Evolutionary conservation across 2,797 vertebrate species (phyloP).

Genomic region (Borostomias antarcticus): DNA sequence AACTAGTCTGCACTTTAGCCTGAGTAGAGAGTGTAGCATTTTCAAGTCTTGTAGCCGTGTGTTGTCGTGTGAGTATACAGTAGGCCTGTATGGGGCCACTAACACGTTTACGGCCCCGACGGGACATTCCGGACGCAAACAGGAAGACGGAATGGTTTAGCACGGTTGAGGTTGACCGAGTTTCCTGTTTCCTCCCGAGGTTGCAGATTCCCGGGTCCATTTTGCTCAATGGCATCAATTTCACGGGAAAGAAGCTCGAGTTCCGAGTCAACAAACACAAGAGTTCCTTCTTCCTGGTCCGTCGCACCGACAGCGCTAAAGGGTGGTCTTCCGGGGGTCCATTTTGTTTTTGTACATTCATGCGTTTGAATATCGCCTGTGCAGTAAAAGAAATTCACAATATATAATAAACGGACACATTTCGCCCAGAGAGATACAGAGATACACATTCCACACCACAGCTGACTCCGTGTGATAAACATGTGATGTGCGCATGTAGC

Average conservation of each 20-base stretch:
- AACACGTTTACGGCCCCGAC: slow-evolving; percentile 7
- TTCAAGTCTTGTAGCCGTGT: neutral
- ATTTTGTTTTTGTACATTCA: neutral
- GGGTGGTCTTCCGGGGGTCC: slow-evolving; percentile 5
- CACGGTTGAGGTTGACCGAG: slow-evolving; percentile 17
- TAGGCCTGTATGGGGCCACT: slow-evolving; percentile 5
- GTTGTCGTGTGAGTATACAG: neutral
- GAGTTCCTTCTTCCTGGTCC: neutral
- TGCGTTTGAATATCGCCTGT: neutral
- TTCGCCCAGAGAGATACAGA: neutral
- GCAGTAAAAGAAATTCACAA: neutral
- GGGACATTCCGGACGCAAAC: slow-evolving; percentile 27
- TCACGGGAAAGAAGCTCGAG: slow-evolving; percentile 14
- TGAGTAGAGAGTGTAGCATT: neutral
- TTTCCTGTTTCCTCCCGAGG: slow-evolving; percentile 17
- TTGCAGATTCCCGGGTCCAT: slow-evolving; percentile 9
- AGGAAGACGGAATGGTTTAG: slow-evolving; percentile 24
- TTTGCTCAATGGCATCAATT: slow-evolving; percentile 19
- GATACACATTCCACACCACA: neutral
- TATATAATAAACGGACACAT: neutral
- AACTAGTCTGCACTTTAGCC: neutral
- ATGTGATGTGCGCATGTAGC: too few relatives aligned
- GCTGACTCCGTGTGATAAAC: neutral
- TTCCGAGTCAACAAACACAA: slow-evolving; percentile 16
- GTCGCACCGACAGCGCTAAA: slow-evolving; percentile 9